Conservation (phyloP, 2,113 vertebrate genomes). For the Colistium nudipinnis region DNA sequence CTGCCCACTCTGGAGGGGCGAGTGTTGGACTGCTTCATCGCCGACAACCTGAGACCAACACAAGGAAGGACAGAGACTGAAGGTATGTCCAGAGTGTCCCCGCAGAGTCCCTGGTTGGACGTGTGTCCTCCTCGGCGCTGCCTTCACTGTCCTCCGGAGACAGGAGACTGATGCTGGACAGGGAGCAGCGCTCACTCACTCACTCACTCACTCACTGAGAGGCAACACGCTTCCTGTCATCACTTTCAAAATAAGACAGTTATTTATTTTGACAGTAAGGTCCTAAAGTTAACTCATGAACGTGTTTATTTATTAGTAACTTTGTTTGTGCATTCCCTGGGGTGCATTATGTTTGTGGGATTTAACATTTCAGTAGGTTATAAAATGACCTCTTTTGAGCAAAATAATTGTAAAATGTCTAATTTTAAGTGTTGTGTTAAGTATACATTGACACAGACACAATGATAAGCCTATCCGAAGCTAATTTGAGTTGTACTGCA, state of each 20-base stretch:
- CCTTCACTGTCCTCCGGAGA: neutral
- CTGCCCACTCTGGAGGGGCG: slow-evolving; percentile 63
- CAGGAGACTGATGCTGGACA: slow-evolving; percentile 14
- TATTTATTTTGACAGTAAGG: too few species aligned
- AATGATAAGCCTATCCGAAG: too few species aligned
- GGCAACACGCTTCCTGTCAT: slow-evolving; percentile 1
- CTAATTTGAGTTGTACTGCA: too few species aligned
- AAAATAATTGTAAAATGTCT: too few species aligned
- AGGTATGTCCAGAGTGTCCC: neutral
- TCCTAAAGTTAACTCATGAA: too few species aligned
- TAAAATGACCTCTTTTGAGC: too few species aligned
- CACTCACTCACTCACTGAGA: rapidly evolving
- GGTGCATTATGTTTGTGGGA: too few species aligned
- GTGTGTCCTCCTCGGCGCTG: neutral
- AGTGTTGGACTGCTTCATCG: slow-evolving; percentile 82
- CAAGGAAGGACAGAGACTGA: neutral
- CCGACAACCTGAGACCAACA: neutral
- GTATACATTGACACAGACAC: too few species aligned
- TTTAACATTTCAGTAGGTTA: too few species aligned
- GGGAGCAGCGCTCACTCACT: neutral
- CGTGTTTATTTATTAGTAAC: too few species aligned
- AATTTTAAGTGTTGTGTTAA: too few species aligned
- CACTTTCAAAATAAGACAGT: slow-evolving; percentile 43
- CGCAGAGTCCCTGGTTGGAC: neutral
- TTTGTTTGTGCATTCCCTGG: too few species aligned